Evolutionary conservation across 1,140 invertebrate genomes (phyloP).

Genomic region (Magallana ariakensis): DNA sequence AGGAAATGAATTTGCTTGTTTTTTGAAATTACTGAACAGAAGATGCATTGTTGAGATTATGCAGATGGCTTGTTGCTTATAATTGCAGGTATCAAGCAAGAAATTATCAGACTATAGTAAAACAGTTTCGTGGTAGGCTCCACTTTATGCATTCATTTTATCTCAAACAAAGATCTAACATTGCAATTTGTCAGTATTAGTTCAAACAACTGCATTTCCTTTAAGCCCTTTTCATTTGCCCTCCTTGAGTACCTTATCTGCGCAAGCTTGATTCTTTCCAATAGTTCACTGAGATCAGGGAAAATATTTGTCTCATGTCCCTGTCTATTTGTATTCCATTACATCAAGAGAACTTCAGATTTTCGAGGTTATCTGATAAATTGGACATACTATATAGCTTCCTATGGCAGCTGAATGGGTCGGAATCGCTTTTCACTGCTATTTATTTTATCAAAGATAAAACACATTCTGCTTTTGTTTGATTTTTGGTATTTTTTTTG

Average conservation of each 20-base stretch:
- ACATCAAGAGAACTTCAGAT: conserved; percentile 10
- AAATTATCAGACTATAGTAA: conserved; percentile 7
- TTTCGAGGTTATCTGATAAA: conserved; percentile 28
- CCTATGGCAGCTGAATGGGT: conserved; percentile 21
- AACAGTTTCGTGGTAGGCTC: background rate
- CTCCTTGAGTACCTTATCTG: conserved; percentile 15
- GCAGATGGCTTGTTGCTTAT: background rate
- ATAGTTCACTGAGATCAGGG: background rate
- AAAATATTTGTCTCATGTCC: conserved; percentile 26
- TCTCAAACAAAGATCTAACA: conserved; percentile 6
- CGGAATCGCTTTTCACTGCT: background rate
- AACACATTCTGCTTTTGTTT: conserved; percentile 9
- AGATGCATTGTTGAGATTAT: background rate
- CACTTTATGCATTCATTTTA: background rate
- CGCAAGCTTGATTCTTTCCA: background rate
- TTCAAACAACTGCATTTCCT: conserved; percentile 20
- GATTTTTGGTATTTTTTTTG: background rate
- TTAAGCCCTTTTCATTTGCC: background rate
- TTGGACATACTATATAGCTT: conserved; percentile 19
- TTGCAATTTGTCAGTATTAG: conserved; percentile 19
- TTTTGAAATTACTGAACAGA: background rate
- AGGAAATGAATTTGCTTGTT: background rate
- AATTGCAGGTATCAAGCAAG: conserved; percentile 5
- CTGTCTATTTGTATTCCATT: conserved; percentile 15
- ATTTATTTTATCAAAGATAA: conserved; percentile 23